Percentiles rank a stretch among this genome's conserved stretches.
Evolutionary conservation across 37 sponge, comb jelly and placozoan species (phyloP).

Genomic region (Spongilla lacustris): DNA sequence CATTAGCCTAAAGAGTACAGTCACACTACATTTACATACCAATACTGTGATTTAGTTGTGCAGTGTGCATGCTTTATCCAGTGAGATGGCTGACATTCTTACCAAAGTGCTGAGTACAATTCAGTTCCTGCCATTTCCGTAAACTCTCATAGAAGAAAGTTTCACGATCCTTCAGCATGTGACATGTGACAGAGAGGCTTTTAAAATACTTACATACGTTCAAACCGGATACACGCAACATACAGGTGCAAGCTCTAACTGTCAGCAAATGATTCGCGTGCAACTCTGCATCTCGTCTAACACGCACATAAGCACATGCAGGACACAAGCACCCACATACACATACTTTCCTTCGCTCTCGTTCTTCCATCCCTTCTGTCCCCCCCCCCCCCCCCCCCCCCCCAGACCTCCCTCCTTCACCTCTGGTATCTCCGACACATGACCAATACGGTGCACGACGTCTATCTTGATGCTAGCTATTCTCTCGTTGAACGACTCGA

Average conservation of each 20-base stretch:
- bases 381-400: not conserved
- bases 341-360: too few species aligned
- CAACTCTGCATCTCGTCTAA: too few species aligned
- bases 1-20: too few species aligned
- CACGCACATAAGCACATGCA: too few species aligned
- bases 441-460: constrained; percentile 47
- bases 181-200: not conserved
- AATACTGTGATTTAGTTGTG: too few species aligned
- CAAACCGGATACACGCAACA: too few species aligned
- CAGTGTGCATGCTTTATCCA: too few species aligned
- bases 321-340: too few species aligned
- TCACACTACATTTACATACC: too few species aligned
- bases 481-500: constrained; percentile 77
- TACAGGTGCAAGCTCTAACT: too few species aligned
- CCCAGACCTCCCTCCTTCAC: not conserved
- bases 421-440: constrained; percentile 33
- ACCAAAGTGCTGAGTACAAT: constrained; percentile 82
- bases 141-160: constrained; percentile 77
- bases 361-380: not conserved
- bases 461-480: constrained; percentile 70
- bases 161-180: constrained; percentile 61
- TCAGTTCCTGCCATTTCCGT: constrained; percentile 88
- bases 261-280: too few species aligned
- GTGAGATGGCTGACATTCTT: not conserved
- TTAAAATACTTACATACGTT: not conserved